These are phyloP conservation scores for Caenorhabditis inopinata DNA, from an alignment of 1,140 invertebrate species.

Conservation along the genomic window DNA sequence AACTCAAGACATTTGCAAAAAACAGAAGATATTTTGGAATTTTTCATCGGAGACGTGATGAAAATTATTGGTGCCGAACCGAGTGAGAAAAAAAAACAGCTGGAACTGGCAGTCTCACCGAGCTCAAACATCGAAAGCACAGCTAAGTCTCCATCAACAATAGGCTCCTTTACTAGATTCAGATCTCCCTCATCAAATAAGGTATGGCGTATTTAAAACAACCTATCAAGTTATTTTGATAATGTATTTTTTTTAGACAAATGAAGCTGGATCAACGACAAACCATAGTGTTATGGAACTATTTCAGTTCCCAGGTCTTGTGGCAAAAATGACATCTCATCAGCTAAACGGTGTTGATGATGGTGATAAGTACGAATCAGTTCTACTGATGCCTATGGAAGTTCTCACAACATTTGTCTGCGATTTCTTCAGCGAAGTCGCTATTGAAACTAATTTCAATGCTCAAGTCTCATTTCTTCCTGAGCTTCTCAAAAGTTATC, in stretches of 20 bases:
- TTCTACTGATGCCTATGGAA: neutral
- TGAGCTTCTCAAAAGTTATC: conserved; percentile 54
- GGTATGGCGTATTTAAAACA: neutral
- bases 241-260: neutral
- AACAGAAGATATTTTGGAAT: conserved; percentile 26
- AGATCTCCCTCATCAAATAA: conserved; percentile 4
- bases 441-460: conserved; percentile 63
- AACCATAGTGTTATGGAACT: conserved; percentile 57
- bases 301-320: conserved; percentile 61
- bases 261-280: neutral
- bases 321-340: conserved; percentile 54
- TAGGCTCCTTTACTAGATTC: neutral
- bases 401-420: conserved; percentile 51
- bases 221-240: too few species aligned
- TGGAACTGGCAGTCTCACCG: neutral
- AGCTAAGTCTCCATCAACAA: neutral
- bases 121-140: neutral
- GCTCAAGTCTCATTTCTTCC: conserved; percentile 62
- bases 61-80: neutral
- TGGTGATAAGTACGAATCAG: neutral
- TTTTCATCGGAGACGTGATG: conserved; percentile 39
- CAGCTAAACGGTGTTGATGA: conserved; percentile 50
- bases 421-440: conserved; percentile 60
- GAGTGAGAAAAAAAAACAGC: neutral
- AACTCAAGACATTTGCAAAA: conserved; percentile 10